Conservation (phyloP, 1,140 invertebrate genomes). For the Aricia agestis region DNA sequence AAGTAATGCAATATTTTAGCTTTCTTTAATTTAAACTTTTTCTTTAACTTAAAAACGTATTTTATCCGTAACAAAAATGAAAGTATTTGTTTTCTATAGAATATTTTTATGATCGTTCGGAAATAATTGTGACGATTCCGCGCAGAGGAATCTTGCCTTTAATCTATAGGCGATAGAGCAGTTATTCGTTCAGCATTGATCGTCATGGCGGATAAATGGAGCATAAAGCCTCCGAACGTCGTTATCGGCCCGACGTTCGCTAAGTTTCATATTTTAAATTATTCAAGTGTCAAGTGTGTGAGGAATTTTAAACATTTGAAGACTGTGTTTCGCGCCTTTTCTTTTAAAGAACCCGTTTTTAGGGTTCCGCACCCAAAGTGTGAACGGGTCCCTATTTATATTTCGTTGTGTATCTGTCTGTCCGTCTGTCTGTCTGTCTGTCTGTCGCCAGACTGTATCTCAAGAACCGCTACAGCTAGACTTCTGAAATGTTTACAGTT, state of each 20-base stretch:
- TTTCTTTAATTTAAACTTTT: no score
- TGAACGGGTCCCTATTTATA: no score
- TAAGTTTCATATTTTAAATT: slow-evolving; percentile 4
- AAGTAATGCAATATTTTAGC: no score
- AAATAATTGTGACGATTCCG: neutral
- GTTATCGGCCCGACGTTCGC: neutral
- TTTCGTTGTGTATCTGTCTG: no score
- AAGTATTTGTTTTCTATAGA: neutral
- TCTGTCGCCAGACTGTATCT: no score
- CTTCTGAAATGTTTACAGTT: no score
- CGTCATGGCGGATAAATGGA: neutral
- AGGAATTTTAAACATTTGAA: neutral
- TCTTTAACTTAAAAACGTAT: no score
- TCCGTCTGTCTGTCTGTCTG: no score
- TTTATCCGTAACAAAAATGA: neutral
- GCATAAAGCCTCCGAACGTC: neutral
- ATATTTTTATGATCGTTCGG: neutral
- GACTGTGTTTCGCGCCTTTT: neutral
- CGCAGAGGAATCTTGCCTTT: neutral
- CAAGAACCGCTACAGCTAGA: no score
- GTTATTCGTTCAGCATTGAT: neutral
- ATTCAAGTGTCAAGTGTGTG: slow-evolving; percentile 1
- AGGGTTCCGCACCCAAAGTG: no score
- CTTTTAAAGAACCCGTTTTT: no score
- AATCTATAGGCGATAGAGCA: neutral